Conservation (phyloP, 2,797 vertebrate genomes). For the Scyliorhinus canicula region DNA sequence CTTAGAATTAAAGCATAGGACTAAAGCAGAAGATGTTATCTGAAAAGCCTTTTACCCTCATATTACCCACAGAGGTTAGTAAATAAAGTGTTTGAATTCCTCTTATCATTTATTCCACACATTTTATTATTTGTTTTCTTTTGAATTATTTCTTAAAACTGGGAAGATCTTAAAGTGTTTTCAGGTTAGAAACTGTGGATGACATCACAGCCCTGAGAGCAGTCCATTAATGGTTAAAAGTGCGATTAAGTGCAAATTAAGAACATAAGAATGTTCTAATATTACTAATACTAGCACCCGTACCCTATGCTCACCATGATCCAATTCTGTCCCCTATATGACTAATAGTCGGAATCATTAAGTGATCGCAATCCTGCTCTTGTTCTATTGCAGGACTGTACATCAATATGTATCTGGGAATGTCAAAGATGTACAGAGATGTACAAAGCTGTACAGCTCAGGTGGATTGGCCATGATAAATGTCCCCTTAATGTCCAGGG, state of each 20-base stretch:
- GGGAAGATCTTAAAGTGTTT: background rate
- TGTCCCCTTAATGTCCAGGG: no score
- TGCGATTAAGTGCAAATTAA: background rate
- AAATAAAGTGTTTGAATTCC: background rate
- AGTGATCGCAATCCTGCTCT: background rate
- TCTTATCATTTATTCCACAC: background rate
- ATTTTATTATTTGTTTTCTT: background rate
- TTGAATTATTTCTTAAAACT: background rate
- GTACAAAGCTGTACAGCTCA: no score
- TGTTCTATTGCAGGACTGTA: background rate
- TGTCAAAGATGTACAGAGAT: no score
- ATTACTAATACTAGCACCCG: background rate
- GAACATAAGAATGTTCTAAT: background rate
- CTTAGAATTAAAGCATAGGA: background rate
- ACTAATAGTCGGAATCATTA: background rate
- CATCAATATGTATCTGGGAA: background rate
- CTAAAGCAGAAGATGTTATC: background rate
- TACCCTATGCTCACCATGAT: background rate
- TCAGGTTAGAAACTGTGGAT: background rate
- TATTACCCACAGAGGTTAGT: background rate
- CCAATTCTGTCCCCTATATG: background rate
- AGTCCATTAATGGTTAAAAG: background rate
- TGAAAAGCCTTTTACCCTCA: background rate
- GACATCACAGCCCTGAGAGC: background rate
- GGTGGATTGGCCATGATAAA: no score